Base-by-base conservation (phyloP, 2,888 invertebrate genomes). In the Metalampra italica region DNA sequence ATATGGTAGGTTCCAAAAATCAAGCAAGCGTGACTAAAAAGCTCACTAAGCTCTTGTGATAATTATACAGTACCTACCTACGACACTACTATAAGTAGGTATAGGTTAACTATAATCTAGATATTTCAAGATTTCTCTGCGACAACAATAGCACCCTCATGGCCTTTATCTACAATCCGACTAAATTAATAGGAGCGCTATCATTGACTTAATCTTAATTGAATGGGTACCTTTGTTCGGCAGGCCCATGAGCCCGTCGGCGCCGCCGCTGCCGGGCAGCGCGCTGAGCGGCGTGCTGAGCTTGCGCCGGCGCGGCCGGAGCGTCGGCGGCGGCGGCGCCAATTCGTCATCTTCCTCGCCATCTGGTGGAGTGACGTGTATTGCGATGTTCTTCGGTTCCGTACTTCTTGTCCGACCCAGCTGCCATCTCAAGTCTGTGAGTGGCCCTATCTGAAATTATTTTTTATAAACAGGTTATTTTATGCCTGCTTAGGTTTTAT, bases 301-400 rank as follows among this genome's bases (percentile, higher is more conserved):
- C 52, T 89, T 89, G 45, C 87, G 68, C 9, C 88, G 79, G 62
- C 71, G 59, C 43, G 86, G 78, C 42, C 80, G 71, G 32, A 74
- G 66, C 29, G 78, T 59, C 43, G 86, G 78, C 42, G 80, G 71
- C 36, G 74, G 66, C 29, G 79, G 77, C 43, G 79, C 74, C 45
- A 81, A 78, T 54, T 82, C 83, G 59, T 71, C 67, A 49, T 73
- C 86, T 74, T 82, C 82, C 61, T 81, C 80, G 59, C 77, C 82
- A 68, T 87, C 87, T 55, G 88, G 85, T 64, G 88, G 82, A 66
- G 83, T 88, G 70, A 88, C 85, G 62, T 82, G 85, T 67, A 89
- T 89, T 50, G 82, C 78, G 62, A 88, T 82, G 68, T 78, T 83
- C 72, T 71, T 78, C 65, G 60, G 69, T 51, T 71, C 75, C 66